These are phyloP conservation scores for Strigamia transsilvanica DNA, from an alignment of 2,888 invertebrate species.

Conservation along the genomic window DNA sequence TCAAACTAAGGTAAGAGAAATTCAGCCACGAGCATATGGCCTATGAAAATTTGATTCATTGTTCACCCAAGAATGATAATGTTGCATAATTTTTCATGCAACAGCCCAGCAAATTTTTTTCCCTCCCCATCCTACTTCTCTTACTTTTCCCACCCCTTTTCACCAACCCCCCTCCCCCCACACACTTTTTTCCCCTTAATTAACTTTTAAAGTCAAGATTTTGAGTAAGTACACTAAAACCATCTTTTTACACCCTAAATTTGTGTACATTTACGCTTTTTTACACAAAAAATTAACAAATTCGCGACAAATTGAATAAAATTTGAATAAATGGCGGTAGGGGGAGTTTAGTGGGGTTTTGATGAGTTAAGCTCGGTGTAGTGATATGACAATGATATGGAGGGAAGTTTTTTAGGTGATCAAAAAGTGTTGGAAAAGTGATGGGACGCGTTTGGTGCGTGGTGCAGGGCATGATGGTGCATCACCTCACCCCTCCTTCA, in stretches of 20 bases:
- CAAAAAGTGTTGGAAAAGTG: slow-evolving; percentile 2
- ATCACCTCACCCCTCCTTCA: slow-evolving; percentile 5
- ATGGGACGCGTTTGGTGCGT: background rate
- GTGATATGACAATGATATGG: background rate
- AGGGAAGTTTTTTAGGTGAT: background rate
- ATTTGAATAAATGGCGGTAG: background rate
- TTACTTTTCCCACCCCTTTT: slow-evolving; percentile 36
- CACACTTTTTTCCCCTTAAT: slow-evolving; percentile 33
- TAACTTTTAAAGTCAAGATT: slow-evolving; percentile 51
- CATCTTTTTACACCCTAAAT: too few relatives aligned
- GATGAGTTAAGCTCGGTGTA: background rate
- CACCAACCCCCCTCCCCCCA: background rate
- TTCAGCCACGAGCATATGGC: slow-evolving; percentile 48
- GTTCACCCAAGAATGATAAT: slow-evolving; percentile 51
- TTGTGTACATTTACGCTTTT: too few relatives aligned
- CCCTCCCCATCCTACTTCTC: slow-evolving; percentile 25
- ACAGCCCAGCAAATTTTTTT: slow-evolving; percentile 51
- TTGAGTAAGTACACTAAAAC: slow-evolving; percentile 7
- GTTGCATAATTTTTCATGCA: slow-evolving; percentile 53
- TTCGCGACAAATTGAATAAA: too few relatives aligned
- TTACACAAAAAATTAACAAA: too few relatives aligned
- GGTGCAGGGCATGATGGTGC: background rate
- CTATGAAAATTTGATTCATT: slow-evolving; percentile 53
- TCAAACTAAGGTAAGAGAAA: slow-evolving; percentile 41
- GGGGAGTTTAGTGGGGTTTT: background rate